Evolutionary conservation across 2,113 vertebrate species (phyloP), one percentile per base, ranked within the genome.

Genomic region (Sceloporus undulatus): DNA sequence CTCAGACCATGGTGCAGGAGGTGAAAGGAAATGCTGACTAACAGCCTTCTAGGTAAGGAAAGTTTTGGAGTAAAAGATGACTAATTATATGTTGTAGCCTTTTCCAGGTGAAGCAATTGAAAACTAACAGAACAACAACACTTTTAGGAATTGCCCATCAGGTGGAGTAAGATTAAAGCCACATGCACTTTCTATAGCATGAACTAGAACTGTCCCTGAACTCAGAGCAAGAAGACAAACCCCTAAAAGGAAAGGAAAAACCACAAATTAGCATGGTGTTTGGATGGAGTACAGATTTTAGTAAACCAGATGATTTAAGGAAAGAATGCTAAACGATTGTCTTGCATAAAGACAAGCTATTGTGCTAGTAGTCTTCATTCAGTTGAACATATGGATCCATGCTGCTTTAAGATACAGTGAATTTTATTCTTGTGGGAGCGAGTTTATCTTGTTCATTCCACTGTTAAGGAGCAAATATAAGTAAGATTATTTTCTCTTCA

Each of bases 101-200:
- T 48, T 70, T 89, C 66, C 84, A 88, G 82, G 25, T 68, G 87
- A 85, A 73, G 89, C 54, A 70, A 85, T 66, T 87, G 85, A 89
- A 93, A 92, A 86, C 73, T 90, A 85, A 79, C 75, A 79, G 90
- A 92, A 74, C 87, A 48, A 48, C 48, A 66, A 34, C 48, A 48
- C 48, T n/a, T n/a, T 75, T 85, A 70, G 59, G 91, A 75, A 27
- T 85, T 73, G 18, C 76, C 89, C 11, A 2, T 86, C 56, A 52
- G 59, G 29, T 21, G 27, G 25, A 25, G 48, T 19, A 7, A 48
- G 23, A 27, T 40, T 27, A 62, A 75, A 77, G 21, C 23, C 18
- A 68, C 52, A 52, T 62, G 38, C 2, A 9, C 84, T 4, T 65
- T 38, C 18, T 81, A 13, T 81, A 25, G 34, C 34, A 19, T 65